phyloP scores from a whole-genome alignment of 2,797 vertebrate genomes.

The Nannoperca australis region DNA sequence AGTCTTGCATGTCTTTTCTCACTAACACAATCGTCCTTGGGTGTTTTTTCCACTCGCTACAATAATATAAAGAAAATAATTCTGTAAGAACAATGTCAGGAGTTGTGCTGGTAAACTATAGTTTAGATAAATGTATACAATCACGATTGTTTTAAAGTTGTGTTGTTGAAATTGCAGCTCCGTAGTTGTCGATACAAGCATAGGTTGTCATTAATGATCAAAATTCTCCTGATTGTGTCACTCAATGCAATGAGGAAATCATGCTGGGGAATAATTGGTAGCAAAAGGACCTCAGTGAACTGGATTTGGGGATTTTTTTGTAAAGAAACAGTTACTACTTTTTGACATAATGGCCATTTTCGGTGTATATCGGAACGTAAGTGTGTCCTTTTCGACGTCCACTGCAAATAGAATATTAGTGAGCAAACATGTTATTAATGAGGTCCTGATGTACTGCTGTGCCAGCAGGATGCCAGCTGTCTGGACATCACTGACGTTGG shows the following conservation, averaged over 20 bases:
- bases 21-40: not conserved
- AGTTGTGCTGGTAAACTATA: slow-evolving; percentile 11
- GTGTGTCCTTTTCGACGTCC: slow-evolving; percentile 9
- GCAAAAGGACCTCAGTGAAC: slow-evolving; percentile 4
- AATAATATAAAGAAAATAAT: not conserved
- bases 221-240: slow-evolving; percentile 33
- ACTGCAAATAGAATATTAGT: slow-evolving; percentile 37
- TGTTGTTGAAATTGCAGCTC: slow-evolving; percentile 24
- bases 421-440: slow-evolving; percentile 65
- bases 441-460: slow-evolving; percentile 64
- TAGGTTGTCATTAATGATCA: slow-evolving; percentile 37
- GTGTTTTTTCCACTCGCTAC: not conserved
- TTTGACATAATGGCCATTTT: slow-evolving; percentile 27
- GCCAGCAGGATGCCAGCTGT: slow-evolving; percentile 72
- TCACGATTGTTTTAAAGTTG: slow-evolving; percentile 16
- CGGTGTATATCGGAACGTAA: not conserved
- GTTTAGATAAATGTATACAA: not conserved
- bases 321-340: not conserved
- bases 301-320: not conserved
- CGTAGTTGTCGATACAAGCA: slow-evolving; percentile 13
- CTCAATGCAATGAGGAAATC: slow-evolving; percentile 33
- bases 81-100: not conserved
- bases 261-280: slow-evolving; percentile 30
- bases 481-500: slow-evolving; percentile 63
- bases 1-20: slow-evolving; percentile 9